Evolutionary conservation across 2,113 vertebrate genomes (phyloP), one percentile per base, ranked within the genome.

Genomic region (Uropsilus gracilis): DNA sequence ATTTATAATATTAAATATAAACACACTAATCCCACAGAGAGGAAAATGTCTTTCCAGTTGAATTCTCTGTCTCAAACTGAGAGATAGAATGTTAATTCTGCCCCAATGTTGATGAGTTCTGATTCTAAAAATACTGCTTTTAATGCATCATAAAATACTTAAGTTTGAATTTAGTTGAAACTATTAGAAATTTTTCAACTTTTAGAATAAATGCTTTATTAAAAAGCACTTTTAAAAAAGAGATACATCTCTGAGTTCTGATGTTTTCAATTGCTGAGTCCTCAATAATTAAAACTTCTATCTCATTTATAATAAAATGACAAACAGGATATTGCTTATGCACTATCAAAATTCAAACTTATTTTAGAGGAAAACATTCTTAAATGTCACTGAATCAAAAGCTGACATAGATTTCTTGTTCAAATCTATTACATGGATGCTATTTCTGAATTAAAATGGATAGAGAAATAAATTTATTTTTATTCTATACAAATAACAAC

Each of bases 1-100:
- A 96, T 98, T 98, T 98, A 96, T 98, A 98, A 98, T 85, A 97
- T 90, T 85, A 28, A 97, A 63, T 83, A 97, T 95, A 92, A 97
- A 95, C 66, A 96, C 63, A 61, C 78, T 73, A 96, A 46, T 69
- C 94, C 92, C 93, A 86, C 76, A 76, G 88, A 97, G 92, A 94
- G 63, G 94, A 95, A 97, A 98, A 91, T 94, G 82, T 59, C 95
- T 92, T 95, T 96, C 55, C 34, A 81, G 71, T 97, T 94, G 89
- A 90, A 87, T 86, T 96, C 72, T 91, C 91, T 57, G 96, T 87
- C 53, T 55, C 83, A 97, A 93, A 76, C 86, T 98, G 85, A 96
- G 44, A 57, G 86, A n/a, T 12, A 55, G 57, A 97, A 98, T 97
- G 96, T 87, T 95, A 97, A 94, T 96, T 97, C 89, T 81, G 68